phyloP scores from a whole-genome alignment of 2,888 invertebrate species.

The Euclidia mi region DNA sequence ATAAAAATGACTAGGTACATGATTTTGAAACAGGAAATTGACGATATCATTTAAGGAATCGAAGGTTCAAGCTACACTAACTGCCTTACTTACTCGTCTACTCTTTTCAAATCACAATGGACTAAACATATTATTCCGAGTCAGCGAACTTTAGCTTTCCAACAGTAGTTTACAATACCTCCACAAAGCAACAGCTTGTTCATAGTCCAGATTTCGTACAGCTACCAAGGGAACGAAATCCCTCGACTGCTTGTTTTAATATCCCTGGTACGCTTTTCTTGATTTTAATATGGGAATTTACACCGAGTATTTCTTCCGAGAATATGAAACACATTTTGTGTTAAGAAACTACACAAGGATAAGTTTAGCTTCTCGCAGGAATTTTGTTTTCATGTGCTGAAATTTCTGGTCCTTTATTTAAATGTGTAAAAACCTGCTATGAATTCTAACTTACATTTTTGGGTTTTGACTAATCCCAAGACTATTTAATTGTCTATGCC shows the following conservation, averaged over 20 bases:
- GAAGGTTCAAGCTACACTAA: too few species aligned
- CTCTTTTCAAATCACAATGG: background rate
- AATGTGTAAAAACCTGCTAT: too few species aligned
- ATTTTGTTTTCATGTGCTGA: slow-evolving; percentile 31
- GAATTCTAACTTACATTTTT: too few species aligned
- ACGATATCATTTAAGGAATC: too few species aligned
- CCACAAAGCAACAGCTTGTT: slow-evolving; percentile 2
- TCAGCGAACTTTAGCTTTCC: background rate
- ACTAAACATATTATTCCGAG: background rate
- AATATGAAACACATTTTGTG: slow-evolving; percentile 31
- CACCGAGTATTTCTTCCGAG: slow-evolving; percentile 12
- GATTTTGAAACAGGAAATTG: too few species aligned
- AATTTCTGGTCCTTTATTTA: slow-evolving; percentile 30
- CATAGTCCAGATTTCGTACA: slow-evolving; percentile 7
- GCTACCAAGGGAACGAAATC: background rate
- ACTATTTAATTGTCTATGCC: too few species aligned
- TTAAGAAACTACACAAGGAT: slow-evolving; percentile 44
- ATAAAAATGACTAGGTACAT: too few species aligned
- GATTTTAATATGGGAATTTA: slow-evolving; percentile 21
- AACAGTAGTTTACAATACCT: background rate
- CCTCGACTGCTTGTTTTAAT: slow-evolving; percentile 9
- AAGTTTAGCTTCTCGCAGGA: slow-evolving; percentile 41
- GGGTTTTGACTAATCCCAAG: too few species aligned
- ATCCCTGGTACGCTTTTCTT: slow-evolving; percentile 9
- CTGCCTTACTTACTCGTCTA: too few species aligned